Conservation (phyloP, 2,888 invertebrate species). For the Malacosoma neustria region DNA sequence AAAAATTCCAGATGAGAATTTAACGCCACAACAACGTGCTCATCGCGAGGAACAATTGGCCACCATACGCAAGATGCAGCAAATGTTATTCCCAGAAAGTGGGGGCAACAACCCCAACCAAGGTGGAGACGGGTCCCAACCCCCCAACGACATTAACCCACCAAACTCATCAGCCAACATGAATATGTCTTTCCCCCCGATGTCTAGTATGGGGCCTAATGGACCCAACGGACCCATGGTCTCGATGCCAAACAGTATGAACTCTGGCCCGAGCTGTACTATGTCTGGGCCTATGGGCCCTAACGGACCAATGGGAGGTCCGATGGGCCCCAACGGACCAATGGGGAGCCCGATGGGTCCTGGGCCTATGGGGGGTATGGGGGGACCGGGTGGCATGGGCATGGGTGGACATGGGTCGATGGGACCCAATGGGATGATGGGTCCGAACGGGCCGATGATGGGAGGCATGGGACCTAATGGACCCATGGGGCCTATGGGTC, state of each 20-base stretch:
- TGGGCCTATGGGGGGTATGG: conserved; percentile 46
- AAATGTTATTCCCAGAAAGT: conserved; percentile 92
- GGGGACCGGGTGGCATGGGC: conserved; percentile 42
- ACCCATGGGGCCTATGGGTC: conserved; percentile 69
- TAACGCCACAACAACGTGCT: conserved; percentile 96
- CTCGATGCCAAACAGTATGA: conserved; percentile 61
- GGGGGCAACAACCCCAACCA: conserved; percentile 47
- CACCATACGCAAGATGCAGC: conserved; percentile 92
- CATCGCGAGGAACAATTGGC: conserved; percentile 95
- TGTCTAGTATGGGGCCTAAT: conserved; percentile 53
- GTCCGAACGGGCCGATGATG: conserved; percentile 63
- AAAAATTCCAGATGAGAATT: conserved; percentile 95
- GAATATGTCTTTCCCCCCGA: conserved; percentile 58
- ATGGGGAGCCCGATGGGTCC: conserved; percentile 55
- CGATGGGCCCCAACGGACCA: conserved; percentile 40
- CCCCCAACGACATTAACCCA: conserved; percentile 51
- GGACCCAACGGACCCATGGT: conserved; percentile 65
- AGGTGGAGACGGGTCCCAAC: conserved; percentile 40
- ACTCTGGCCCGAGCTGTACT: conserved; percentile 62
- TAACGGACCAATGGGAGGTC: conserved; percentile 38
- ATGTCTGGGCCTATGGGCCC: conserved; percentile 61
- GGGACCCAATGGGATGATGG: conserved; percentile 61
- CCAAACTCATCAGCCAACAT: conserved; percentile 55
- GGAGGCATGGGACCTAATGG: conserved; percentile 59
- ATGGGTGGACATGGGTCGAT: conserved; percentile 33